These are phyloP conservation scores for Megalops cyprinoides DNA, from an alignment of 2,797 vertebrate species.

Conservation along the genomic window DNA sequence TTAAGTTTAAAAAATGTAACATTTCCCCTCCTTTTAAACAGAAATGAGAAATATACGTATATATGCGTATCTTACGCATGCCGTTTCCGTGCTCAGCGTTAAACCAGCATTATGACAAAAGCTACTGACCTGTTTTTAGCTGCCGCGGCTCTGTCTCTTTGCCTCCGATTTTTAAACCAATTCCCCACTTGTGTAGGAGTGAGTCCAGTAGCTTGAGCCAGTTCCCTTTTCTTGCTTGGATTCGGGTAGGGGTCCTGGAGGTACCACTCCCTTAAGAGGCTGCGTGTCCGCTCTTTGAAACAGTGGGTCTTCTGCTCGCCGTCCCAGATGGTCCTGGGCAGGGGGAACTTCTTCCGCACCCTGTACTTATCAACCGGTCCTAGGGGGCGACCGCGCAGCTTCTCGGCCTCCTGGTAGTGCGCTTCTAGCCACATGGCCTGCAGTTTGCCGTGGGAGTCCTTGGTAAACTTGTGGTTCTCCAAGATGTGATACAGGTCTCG, in stretches of 20 bases:
- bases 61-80: neutral
- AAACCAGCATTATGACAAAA: conserved; percentile 12
- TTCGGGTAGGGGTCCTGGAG: conserved; percentile 99
- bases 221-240: conserved; percentile 99
- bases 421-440: conserved; percentile 99
- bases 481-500: conserved; percentile 98
- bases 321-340: conserved; percentile 99
- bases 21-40: neutral
- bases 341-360: conserved; percentile 99
- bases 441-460: conserved; percentile 98
- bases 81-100: neutral
- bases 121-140: conserved; percentile 95
- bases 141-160: conserved; percentile 97
- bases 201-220: conserved; percentile 99
- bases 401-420: conserved; percentile 99
- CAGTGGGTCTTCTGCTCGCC: conserved; percentile 99
- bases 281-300: conserved; percentile 99
- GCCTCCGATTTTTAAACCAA: conserved; percentile 99
- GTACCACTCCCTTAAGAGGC: conserved; percentile 98
- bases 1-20: neutral
- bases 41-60: neutral
- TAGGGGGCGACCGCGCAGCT: conserved; percentile 94
- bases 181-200: conserved; percentile 99
- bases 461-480: conserved; percentile 99
- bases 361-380: conserved; percentile 99